Evolutionary conservation across 2,797 vertebrate genomes (phyloP).

Genomic region (Leontocebus nigricollis): DNA sequence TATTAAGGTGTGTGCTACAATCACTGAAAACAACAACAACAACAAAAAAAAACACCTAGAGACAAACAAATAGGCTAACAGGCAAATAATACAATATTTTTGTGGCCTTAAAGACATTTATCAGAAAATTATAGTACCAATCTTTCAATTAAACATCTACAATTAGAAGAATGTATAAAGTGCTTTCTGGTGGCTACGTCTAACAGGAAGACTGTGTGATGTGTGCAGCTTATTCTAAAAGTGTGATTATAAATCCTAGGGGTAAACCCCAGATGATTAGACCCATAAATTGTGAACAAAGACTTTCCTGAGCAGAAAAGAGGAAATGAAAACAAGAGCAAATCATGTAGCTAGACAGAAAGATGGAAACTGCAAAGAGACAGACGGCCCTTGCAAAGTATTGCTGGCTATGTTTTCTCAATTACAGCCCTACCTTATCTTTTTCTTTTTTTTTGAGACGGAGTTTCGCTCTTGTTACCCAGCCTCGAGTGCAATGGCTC

Average conservation of each 20-base stretch:
- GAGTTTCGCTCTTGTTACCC: too few species aligned
- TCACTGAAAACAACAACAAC: neutral
- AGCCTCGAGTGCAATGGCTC: too few species aligned
- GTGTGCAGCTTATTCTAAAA: conserved; percentile 2
- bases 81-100: neutral
- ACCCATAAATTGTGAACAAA: conserved; percentile 45
- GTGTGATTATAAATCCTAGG: conserved; percentile 41
- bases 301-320: neutral
- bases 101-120: neutral
- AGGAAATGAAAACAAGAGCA: conserved; percentile 41
- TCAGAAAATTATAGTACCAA: neutral
- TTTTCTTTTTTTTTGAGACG: too few species aligned
- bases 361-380: conserved; percentile 1
- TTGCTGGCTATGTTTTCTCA: neutral
- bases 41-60: neutral
- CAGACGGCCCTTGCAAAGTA: neutral
- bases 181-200: neutral
- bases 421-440: neutral
- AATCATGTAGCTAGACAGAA: conserved; percentile 1
- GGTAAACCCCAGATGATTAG: conserved; percentile 14
- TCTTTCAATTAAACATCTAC: conserved; percentile 7
- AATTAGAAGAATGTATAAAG: conserved; percentile 12
- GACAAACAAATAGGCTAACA: neutral
- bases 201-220: neutral
- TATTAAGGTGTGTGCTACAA: neutral